Evolutionary conservation across 2,113 vertebrate genomes (phyloP).

Genomic region (Ia io): DNA sequence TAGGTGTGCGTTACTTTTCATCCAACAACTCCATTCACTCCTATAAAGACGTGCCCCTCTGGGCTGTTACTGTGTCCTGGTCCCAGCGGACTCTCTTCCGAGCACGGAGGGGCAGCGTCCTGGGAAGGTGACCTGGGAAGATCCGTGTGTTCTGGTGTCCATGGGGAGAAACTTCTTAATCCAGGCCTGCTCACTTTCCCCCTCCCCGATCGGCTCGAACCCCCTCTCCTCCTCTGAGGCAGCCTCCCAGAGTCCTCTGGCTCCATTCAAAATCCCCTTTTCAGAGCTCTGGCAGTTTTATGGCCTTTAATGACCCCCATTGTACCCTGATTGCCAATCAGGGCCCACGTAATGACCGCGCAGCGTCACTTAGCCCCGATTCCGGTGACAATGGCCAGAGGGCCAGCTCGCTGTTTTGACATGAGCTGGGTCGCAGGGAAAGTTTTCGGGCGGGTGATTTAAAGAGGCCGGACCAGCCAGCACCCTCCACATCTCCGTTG

Average conservation of each 20-base stretch:
- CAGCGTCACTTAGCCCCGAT: slow-evolving; percentile 88
- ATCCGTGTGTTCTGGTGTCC: slow-evolving; percentile 1
- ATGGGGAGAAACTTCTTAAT: slow-evolving; percentile 65
- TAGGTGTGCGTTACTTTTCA: background rate
- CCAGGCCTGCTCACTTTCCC: background rate
- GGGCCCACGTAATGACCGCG: slow-evolving; percentile 89
- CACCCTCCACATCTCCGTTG: slow-evolving; percentile 82
- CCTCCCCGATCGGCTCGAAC: background rate
- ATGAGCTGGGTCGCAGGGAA: slow-evolving; percentile 79
- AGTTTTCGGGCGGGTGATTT: slow-evolving; percentile 84
- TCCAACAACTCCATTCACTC: background rate
- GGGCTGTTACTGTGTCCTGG: rapidly evolving
- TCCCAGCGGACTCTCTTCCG: background rate
- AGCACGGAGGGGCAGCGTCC: background rate
- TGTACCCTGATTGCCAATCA: slow-evolving; percentile 89
- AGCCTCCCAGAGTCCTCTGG: slow-evolving; percentile 79
- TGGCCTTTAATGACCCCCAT: slow-evolving; percentile 88
- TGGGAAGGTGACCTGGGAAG: background rate
- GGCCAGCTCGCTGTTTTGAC: slow-evolving; percentile 84
- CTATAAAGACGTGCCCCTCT: rapidly evolving
- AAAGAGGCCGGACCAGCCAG: slow-evolving; percentile 90
- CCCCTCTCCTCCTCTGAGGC: background rate
- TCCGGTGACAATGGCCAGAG: slow-evolving; percentile 86
- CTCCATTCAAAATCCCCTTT: slow-evolving; percentile 85
- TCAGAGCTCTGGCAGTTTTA: slow-evolving; percentile 87